Base-by-base conservation (phyloP, 1,140 invertebrate genomes). In the Adoxophyes honmai region DNA sequence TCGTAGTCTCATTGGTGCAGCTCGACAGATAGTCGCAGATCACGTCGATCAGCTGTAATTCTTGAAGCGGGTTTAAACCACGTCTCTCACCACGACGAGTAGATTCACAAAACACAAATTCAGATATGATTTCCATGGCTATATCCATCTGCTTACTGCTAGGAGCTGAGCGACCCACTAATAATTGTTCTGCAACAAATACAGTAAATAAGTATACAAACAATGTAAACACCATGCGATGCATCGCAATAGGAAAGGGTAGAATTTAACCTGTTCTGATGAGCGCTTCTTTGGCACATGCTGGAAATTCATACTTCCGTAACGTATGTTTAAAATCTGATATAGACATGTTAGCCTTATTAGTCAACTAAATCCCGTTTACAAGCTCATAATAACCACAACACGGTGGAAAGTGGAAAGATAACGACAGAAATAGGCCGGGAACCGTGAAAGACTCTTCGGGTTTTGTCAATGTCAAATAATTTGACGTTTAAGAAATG, bases 71-170 rank as follows among this genome's bases (percentile, higher is more conserved):
- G 52, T 89, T 92, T 51, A 94, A 75, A 59, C 86, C 85, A 33
- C 91, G 89, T 35, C 91, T 90, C 36, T 90, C 90, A 28, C 93
- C 92, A 13, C 93, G 89, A 21, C 92, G 90, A 36, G 95, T 94
- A 0, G 93, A 90, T 80, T 96, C 95, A 52, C 93, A 93, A 70
- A 96, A 96, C 15, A 96, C 91, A 81, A 95, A 96, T 75, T 96
- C 95, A 1, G 94, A 91, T 82, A 96, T 96, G 15, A 96, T 87
- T 63, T 96, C 94, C 83, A 94, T 91, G 18, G 93, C 93, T 56
- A 90, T 74, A 59, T 90, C 90, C 1, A 86, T 53, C 35, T 89
- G 87, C 56, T 89, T 90, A 34, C 63, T 84, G n/a, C 84, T 78
- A n/a, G 85, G 85, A 10, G 81, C 81, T 36, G 70, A 65, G 39